Base-by-base conservation (phyloP, 2,888 invertebrate species). In the Dysmachus trigonus region DNA sequence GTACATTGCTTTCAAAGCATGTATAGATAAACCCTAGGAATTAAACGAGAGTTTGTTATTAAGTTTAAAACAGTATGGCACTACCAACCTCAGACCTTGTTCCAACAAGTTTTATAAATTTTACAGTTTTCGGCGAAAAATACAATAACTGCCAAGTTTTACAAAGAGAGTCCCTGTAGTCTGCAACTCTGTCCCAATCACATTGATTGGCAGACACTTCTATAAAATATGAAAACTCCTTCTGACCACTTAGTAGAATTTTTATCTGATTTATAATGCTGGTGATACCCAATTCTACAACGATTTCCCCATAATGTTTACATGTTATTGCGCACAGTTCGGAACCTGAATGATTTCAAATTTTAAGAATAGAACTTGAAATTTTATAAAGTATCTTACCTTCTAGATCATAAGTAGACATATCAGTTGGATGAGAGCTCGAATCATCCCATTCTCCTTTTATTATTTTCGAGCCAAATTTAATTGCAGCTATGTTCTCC, bases 111-210 rank as follows among this genome's bases (percentile, higher is more conserved):
- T 95, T 94, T 88, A 97, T 95, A 91, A 94, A 97, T 92, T 96
- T 96, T 87, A 98, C 97, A 85, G 99, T 98, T 87, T 97, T 93
- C 47, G 97, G 94, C 89, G 95, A 94, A 92, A 99, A 99, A 93
- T 97, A 98, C 81, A 99, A 94, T 91, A 95, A 95, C 93, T 99
- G 99, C 98, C 98, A 98, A 22, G 98, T 98, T 87, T 99, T 95
- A 91, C 99, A 99, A 91, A 96, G 95, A 93, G 96, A 98, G 88
- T 95, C 94, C 88, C 96, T 96, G 93, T 99, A 97, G 93, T 99
- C 99, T 87, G 98, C 94, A 85, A 99, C 96, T 87, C 96, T 94
- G 87, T 97, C 95, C 98, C 99, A 99, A 92, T 98, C 97, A 91
- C 96, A 96, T 92, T 97, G 96, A 93, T 99, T 98, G 93, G 98